phyloP scores from a whole-genome alignment of 2,113 vertebrate species.

The Hypocryptadius cinnamomeus region DNA sequence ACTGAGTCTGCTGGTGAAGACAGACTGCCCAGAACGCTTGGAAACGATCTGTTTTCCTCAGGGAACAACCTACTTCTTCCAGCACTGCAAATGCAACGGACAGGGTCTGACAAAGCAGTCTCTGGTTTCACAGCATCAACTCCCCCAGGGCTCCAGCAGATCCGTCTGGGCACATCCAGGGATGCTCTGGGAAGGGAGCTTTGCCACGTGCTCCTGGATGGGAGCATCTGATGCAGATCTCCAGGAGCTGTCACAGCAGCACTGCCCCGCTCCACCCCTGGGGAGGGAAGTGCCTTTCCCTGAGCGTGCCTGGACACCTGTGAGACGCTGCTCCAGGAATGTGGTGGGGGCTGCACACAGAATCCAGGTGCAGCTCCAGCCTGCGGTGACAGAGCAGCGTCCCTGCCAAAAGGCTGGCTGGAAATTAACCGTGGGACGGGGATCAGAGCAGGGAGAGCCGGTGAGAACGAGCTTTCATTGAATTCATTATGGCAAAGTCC shows the following conservation, averaged over 20 bases:
- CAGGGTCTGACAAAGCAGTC: neutral
- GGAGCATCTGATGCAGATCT: neutral
- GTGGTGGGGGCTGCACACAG: neutral
- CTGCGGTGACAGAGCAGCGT: neutral
- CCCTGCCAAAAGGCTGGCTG: neutral
- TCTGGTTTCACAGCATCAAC: neutral
- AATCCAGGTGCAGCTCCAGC: conserved; percentile 33
- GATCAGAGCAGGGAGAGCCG: neutral
- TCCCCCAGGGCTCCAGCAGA: neutral
- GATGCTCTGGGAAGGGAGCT: neutral
- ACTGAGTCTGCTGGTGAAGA: neutral
- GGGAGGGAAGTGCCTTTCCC: neutral
- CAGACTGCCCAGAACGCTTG: neutral
- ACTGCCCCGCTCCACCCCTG: neutral
- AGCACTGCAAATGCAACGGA: neutral
- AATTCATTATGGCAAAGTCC: neutral
- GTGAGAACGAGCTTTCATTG: neutral
- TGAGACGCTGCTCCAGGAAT: neutral
- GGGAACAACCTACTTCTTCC: neutral
- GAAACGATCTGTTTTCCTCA: neutral
- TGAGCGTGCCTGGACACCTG: neutral
- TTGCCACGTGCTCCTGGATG: neutral
- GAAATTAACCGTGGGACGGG: neutral
- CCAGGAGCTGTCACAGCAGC: neutral
- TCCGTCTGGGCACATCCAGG: neutral